Evolutionary conservation across 1,140 invertebrate genomes (phyloP).

Genomic region (Parapsyche elsis): DNA sequence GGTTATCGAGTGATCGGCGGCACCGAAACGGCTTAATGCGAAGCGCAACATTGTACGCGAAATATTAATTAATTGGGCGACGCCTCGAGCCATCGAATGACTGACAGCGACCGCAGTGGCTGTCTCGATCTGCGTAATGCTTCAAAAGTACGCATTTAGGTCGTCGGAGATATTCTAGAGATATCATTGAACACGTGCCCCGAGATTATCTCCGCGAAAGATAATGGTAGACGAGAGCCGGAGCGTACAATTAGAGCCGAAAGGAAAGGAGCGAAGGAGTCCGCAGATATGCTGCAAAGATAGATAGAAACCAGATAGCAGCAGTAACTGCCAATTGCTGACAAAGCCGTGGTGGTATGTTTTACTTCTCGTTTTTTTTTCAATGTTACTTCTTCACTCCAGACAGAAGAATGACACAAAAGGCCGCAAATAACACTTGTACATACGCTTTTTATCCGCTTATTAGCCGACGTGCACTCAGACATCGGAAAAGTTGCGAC

Average conservation of each 20-base stretch:
- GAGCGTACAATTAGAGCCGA: constrained; percentile 22
- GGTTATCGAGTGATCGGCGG: background rate
- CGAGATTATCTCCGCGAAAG: background rate
- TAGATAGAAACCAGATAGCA: constrained; percentile 32
- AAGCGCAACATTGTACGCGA: background rate
- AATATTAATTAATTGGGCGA: background rate
- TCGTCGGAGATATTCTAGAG: background rate
- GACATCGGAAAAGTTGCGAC: constrained; percentile 1
- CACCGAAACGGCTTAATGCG: background rate
- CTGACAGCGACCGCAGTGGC: background rate
- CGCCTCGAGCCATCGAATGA: background rate
- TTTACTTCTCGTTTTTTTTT: background rate
- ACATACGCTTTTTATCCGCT: constrained; percentile 35
- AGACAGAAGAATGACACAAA: constrained; percentile 37
- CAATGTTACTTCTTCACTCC: background rate
- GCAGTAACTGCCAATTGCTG: background rate
- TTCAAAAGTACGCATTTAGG: background rate
- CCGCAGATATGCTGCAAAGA: background rate
- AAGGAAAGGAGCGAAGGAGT: background rate
- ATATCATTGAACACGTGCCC: constrained; percentile 14
- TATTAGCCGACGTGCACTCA: constrained; percentile 12
- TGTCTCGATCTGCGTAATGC: no score
- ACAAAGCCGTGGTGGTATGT: constrained; percentile 2
- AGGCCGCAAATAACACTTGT: constrained; percentile 39
- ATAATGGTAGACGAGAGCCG: constrained; percentile 5